These are phyloP conservation scores for Drosophila navojoa DNA, from an alignment of 1,140 invertebrate species.

Conservation along the genomic window DNA sequence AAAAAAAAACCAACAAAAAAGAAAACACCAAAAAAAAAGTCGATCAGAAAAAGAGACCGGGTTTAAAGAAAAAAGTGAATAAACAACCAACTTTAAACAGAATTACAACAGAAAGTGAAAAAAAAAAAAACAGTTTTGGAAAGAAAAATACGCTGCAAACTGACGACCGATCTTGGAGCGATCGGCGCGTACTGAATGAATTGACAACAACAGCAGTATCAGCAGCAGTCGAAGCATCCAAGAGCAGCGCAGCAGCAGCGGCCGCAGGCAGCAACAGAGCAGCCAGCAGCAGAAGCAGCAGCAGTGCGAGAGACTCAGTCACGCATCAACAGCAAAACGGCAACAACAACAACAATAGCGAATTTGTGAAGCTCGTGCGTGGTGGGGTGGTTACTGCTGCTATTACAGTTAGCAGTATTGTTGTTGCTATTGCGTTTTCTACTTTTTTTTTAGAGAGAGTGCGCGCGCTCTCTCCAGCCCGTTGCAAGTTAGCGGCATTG, in stretches of 20 bases:
- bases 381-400: slow-evolving; percentile 4
- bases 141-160: slow-evolving; percentile 69
- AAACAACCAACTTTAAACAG: slow-evolving; percentile 38
- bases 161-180: slow-evolving; percentile 75
- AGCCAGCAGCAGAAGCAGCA: slow-evolving; percentile 11
- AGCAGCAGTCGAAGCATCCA: slow-evolving; percentile 13
- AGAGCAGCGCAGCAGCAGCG: background rate
- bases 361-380: slow-evolving; percentile 14
- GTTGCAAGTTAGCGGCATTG: slow-evolving; percentile 45
- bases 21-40: slow-evolving; percentile 20
- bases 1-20: slow-evolving; percentile 21
- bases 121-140: slow-evolving; percentile 38
- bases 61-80: slow-evolving; percentile 34
- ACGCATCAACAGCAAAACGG: slow-evolving; percentile 30
- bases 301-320: slow-evolving; percentile 36
- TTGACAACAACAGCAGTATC: slow-evolving; percentile 53
- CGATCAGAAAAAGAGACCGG: slow-evolving; percentile 52
- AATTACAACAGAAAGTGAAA: slow-evolving; percentile 69
- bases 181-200: slow-evolving; percentile 75
- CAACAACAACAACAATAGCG: slow-evolving; percentile 4
- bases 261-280: slow-evolving; percentile 1
- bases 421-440: background rate
- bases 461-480: background rate
- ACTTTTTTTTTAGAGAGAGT: no score
- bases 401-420: slow-evolving; percentile 9